Percentiles rank a stretch among this genome's conserved stretches.
These are phyloP conservation scores for Drosophila nikananu DNA, from an alignment of 1,140 invertebrate genomes.

Conservation along the genomic window DNA sequence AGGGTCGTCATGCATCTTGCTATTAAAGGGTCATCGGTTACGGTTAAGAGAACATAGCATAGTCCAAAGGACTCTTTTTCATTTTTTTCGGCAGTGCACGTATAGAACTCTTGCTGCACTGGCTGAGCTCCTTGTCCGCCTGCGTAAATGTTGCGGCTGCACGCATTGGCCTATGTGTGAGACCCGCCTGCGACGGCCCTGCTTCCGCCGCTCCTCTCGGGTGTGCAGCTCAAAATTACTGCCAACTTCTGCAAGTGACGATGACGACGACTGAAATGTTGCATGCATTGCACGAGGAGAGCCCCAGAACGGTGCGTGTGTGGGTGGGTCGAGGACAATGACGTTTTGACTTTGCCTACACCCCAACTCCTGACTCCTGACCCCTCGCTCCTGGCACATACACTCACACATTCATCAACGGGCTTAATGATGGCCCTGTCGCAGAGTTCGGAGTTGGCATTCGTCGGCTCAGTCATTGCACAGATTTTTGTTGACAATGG, in stretches of 20 bases:
- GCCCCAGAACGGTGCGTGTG: constrained; percentile 13
- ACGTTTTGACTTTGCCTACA: constrained; percentile 57
- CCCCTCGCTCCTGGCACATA: constrained; percentile 2
- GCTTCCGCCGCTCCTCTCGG: constrained; percentile 30
- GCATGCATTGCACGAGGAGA: constrained; percentile 45
- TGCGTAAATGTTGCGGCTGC: constrained; percentile 73
- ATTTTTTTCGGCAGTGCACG: constrained; percentile 28
- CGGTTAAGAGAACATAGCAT: neutral
- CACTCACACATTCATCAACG: constrained; percentile 72
- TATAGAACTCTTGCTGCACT: constrained; percentile 5
- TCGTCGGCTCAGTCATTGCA: constrained; percentile 53
- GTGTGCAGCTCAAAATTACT: constrained; percentile 76
- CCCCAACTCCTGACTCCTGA: neutral
- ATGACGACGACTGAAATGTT: constrained; percentile 66
- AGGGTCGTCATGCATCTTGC: neutral
- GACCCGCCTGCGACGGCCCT: constrained; percentile 9
- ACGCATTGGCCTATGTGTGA: constrained; percentile 62
- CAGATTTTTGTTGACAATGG: constrained; percentile 83
- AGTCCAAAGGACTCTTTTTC: neutral
- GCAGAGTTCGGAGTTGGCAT: constrained; percentile 42
- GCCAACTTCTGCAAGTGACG: constrained; percentile 80
- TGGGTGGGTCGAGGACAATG: constrained; percentile 63
- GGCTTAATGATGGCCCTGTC: constrained; percentile 67
- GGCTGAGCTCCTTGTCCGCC: constrained; percentile 36
- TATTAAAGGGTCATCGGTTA: neutral